phyloP scores from a whole-genome alignment of 2,113 vertebrate genomes.

The Corythornis cristatus region DNA sequence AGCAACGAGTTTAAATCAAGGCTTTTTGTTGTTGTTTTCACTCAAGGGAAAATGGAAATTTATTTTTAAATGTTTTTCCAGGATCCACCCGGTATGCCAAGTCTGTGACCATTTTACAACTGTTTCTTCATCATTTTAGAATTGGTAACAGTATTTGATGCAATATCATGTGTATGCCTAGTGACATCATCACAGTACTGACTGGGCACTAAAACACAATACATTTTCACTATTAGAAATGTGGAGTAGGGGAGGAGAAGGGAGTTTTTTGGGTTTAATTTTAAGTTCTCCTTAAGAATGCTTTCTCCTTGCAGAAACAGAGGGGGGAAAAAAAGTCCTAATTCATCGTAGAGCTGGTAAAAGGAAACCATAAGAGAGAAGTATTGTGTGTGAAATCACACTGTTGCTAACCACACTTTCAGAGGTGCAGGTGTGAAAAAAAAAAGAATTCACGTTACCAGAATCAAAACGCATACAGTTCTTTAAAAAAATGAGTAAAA shows the following conservation, averaged over 20 bases:
- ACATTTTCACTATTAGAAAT: neutral
- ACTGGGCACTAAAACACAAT: neutral
- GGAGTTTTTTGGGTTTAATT: neutral
- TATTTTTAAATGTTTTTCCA: neutral
- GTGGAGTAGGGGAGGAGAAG: neutral
- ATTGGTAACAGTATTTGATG: neutral
- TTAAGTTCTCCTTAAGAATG: neutral
- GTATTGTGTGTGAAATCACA: neutral
- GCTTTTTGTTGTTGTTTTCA: neutral
- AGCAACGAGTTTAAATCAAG: neutral
- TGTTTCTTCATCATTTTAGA: neutral
- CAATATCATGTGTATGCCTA: neutral
- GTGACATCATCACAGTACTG: neutral
- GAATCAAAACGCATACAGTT: neutral
- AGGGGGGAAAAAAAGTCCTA: neutral
- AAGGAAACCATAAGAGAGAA: neutral
- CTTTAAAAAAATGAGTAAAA: constrained; percentile 5
- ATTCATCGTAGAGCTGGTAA: neutral
- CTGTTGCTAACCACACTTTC: neutral
- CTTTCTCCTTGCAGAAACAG: neutral
- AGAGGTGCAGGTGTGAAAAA: neutral
- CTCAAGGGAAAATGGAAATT: neutral
- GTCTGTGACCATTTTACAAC: neutral
- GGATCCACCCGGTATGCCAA: neutral
- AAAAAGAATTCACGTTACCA: neutral